Base-by-base conservation (phyloP, 1,140 invertebrate species). In the Octopus sinensis region DNA sequence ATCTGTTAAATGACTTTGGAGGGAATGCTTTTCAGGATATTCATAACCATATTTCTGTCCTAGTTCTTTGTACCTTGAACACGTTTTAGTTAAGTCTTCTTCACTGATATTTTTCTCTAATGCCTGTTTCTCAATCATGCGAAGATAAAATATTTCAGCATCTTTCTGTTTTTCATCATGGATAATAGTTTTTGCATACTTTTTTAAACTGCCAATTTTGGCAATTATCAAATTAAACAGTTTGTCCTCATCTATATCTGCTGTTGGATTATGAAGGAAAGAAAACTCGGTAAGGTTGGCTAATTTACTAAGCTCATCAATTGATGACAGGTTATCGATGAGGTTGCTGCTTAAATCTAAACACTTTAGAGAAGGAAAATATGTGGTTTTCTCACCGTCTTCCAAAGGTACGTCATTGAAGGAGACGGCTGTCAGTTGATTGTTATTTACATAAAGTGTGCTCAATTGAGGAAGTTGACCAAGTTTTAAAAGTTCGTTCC, bases 71-170 rank as follows among this genome's bases (percentile, higher is more conserved):
- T 73, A 73, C 6, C 68, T 13, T n/a, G 68, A 7, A 17, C 30
- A 23, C 6, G 17, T 6, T 13, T 73, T 73, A 23, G 13, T 0
- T 23, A 4, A 5, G 17, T 9, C 30, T 23, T 73, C 68, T 13
- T 73, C 68, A n/a, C 17, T 0, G 17, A 13, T n/a, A 6, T 73
- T 73, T n/a, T 73, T 73, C 5, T 12, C 13, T 13, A 73, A 73
- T 9, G 68, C 68, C 30, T 73, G 68, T 23, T 13, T 7, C 17
- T 13, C 68, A 13, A 73, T 73, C 13, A 13, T 73, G 13, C 30
- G 68, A 73, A 73, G 68, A 17, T 73, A 73, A 17, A n/a, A 73
- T n/a, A 73, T 73, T 73, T 73, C 68, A 23, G 9, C 68, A 73
- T 73, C 30, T 73, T 73, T 73, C 6, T 23, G 68, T n/a, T 5